Evolutionary conservation across 1,140 invertebrate genomes (phyloP).

Genomic region (Chlorops oryzae): DNA sequence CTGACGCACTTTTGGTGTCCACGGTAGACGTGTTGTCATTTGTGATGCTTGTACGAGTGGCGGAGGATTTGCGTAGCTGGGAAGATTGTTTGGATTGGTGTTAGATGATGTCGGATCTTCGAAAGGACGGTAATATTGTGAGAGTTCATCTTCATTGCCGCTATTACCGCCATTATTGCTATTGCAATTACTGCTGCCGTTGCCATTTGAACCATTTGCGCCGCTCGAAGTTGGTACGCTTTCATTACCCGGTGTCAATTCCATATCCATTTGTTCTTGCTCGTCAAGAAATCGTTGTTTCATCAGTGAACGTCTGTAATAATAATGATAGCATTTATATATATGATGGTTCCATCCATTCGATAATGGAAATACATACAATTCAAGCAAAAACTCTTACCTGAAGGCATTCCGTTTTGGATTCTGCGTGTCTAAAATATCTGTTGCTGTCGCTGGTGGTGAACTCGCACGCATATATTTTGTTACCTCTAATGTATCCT

Average conservation of each 20-base stretch:
- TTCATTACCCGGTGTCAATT: constrained; percentile 45
- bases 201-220: constrained; percentile 24
- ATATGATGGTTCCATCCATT: too few species aligned
- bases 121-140: constrained; percentile 51
- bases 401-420: constrained; percentile 60
- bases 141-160: constrained; percentile 49
- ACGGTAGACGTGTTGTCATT: constrained; percentile 63
- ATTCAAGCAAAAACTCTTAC: constrained; percentile 21
- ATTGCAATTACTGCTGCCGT: constrained; percentile 28
- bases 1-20: constrained; percentile 93
- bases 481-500: constrained; percentile 91
- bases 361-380: too few species aligned
- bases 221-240: constrained; percentile 21
- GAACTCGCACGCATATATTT: constrained; percentile 90
- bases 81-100: constrained; percentile 45
- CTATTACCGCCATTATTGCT: constrained; percentile 17
- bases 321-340: too few species aligned
- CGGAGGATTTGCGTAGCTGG: constrained; percentile 24
- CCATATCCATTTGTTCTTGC: constrained; percentile 65
- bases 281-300: constrained; percentile 94
- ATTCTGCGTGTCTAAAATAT: constrained; percentile 85
- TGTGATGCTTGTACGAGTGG: constrained; percentile 32
- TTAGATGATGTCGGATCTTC: constrained; percentile 47
- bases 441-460: constrained; percentile 86
- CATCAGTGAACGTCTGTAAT: constrained; percentile 34